These are phyloP conservation scores for Abscondita cerata DNA, from an alignment of 2,888 invertebrate genomes.

Conservation along the genomic window DNA sequence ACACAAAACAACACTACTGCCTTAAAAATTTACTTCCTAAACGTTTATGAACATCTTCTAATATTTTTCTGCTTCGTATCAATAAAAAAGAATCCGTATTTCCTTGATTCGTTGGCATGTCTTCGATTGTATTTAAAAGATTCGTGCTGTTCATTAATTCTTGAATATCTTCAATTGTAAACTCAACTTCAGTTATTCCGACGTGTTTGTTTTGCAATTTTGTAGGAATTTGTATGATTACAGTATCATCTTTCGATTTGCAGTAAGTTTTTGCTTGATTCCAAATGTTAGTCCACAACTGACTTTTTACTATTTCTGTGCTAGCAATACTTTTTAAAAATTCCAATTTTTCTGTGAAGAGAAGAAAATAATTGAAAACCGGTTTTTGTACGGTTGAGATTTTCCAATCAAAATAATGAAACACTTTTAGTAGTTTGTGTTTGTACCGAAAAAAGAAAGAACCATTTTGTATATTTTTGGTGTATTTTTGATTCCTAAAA, in stretches of 20 bases:
- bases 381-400: no score
- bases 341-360: slow-evolving; percentile 49
- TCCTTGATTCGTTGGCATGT: background rate
- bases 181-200: slow-evolving; percentile 47
- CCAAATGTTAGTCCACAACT: slow-evolving; percentile 54
- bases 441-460: no score
- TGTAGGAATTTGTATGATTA: slow-evolving; percentile 53
- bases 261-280: slow-evolving; percentile 52
- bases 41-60: slow-evolving; percentile 15
- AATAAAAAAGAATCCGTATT: slow-evolving; percentile 16
- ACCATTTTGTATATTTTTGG: no score
- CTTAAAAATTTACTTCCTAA: slow-evolving; percentile 12
- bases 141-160: slow-evolving; percentile 36
- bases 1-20: background rate
- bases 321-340: slow-evolving; percentile 51
- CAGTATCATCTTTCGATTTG: slow-evolving; percentile 51
- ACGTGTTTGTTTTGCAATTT: slow-evolving; percentile 41
- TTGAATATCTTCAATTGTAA: slow-evolving; percentile 51
- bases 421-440: no score
- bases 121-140: slow-evolving; percentile 5
- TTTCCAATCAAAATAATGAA: no score
- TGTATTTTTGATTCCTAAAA: no score
- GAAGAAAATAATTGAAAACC: no score
- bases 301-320: slow-evolving; percentile 48
- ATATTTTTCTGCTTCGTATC: slow-evolving; percentile 16